phyloP scores from a whole-genome alignment of 1,140 invertebrate species.

The Cydia fagiglandana region DNA sequence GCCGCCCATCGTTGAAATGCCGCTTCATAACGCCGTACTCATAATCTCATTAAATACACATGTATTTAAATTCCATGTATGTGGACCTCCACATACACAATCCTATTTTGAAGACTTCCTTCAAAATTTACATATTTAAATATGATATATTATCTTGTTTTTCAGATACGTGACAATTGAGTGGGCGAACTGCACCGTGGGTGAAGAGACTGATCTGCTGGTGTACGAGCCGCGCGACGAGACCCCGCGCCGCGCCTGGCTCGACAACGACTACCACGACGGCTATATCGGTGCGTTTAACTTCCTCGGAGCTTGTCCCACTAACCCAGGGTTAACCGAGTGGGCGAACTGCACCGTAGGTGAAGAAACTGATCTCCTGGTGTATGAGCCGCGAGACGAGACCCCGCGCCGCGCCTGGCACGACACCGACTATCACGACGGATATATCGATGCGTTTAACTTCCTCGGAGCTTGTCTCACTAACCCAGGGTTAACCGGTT shows the following conservation, averaged over 20 bases:
- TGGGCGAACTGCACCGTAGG: conserved; percentile 69
- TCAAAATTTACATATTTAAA: no score
- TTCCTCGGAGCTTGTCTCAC: no score
- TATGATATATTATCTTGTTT: neutral
- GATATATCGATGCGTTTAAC: conserved; percentile 57
- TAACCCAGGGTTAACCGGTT: no score
- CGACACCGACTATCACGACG: conserved; percentile 58
- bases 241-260: conserved; percentile 50
- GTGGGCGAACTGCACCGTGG: conserved; percentile 68
- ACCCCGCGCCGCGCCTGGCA: conserved; percentile 50
- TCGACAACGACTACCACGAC: conserved; percentile 55
- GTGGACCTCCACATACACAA: no score
- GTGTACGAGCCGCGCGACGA: conserved; percentile 52
- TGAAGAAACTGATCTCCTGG: conserved; percentile 56
- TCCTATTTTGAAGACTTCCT: no score
- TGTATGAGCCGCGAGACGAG: conserved; percentile 50
- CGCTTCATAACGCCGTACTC: no score
- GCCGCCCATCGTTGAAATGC: no score
- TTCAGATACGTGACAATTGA: conserved; percentile 68
- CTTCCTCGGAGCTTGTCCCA: no score
- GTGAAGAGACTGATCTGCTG: conserved; percentile 57
- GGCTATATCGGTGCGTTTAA: conserved; percentile 60
- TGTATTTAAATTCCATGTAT: no score
- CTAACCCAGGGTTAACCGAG: no score
- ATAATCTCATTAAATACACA: no score